Percentiles rank a stretch among this genome's conserved stretches.
These are phyloP conservation scores for Hetaerina americana DNA, from an alignment of 1,140 invertebrate species.

Conservation along the genomic window DNA sequence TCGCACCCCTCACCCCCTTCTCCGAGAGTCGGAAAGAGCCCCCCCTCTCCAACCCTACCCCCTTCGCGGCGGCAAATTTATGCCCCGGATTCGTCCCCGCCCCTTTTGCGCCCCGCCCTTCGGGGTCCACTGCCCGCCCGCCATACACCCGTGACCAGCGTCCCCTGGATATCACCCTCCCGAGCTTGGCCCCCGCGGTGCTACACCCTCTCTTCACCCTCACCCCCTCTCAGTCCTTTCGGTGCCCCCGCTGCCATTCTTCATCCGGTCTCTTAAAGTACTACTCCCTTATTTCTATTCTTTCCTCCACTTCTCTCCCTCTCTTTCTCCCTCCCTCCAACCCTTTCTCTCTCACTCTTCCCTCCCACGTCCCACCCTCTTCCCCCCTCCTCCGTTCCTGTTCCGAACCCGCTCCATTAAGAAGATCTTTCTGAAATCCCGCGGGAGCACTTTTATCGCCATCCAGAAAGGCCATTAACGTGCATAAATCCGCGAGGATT, in stretches of 20 bases:
- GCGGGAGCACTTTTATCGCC: not conserved
- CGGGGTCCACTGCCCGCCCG: not conserved
- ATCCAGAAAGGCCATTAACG: not conserved
- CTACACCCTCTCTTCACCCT: not conserved
- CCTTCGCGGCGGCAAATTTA: not conserved
- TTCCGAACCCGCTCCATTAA: not conserved
- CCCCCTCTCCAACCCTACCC: not conserved
- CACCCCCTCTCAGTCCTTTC: no score
- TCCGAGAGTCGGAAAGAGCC: no score
- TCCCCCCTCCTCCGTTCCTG: not conserved
- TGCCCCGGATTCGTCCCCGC: not conserved
- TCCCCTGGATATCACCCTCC: no score
- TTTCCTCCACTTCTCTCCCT: no score
- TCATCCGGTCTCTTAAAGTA: no score
- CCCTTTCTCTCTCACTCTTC: not conserved
- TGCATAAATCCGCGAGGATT: not conserved
- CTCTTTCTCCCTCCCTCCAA: not conserved
- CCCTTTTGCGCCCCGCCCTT: not conserved
- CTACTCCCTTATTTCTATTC: not conserved
- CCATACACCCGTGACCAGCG: not conserved
- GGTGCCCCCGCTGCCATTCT: no score
- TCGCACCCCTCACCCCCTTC: no score
- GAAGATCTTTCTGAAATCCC: not conserved
- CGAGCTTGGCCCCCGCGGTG: not conserved
- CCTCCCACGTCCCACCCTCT: no score